Percentiles rank a stretch among this genome's conserved stretches.
These are phyloP conservation scores for Aphidius ervi DNA, from an alignment of 1,140 invertebrate species.

Conservation along the genomic window DNA sequence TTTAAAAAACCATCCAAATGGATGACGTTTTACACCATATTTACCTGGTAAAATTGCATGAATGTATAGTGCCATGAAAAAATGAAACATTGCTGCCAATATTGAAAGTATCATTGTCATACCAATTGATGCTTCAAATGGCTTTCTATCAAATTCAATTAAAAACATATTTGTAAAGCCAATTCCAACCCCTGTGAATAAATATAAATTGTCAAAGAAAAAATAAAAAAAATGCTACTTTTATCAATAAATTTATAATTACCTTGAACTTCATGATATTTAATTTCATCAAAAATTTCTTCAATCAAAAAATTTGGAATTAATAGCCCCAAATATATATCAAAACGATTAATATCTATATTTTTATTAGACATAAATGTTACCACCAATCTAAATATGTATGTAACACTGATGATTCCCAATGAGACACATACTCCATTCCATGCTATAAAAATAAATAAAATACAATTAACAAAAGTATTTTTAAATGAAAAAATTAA, in stretches of 20 bases:
- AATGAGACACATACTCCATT: slow-evolving; percentile 14
- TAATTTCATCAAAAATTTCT: slow-evolving; percentile 32
- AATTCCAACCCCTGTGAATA: slow-evolving; percentile 27
- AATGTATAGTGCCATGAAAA: slow-evolving; percentile 46
- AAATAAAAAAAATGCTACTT: no score
- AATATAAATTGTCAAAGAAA: neutral
- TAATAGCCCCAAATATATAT: slow-evolving; percentile 30
- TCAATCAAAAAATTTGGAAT: slow-evolving; percentile 31
- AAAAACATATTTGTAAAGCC: slow-evolving; percentile 34
- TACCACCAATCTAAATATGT: slow-evolving; percentile 13
- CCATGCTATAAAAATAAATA: slow-evolving; percentile 5
- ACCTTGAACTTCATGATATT: slow-evolving; percentile 26
- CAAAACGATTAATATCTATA: neutral
- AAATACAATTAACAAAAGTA: no score
- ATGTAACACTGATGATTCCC: slow-evolving; percentile 8
- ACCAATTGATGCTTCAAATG: slow-evolving; percentile 25
- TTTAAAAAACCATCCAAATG: slow-evolving; percentile 54
- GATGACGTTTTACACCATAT: slow-evolving; percentile 53
- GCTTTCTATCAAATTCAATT: slow-evolving; percentile 15
- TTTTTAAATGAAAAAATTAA: no score
- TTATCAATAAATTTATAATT: neutral
- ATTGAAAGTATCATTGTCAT: slow-evolving; percentile 35
- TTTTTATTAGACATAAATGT: slow-evolving; percentile 1
- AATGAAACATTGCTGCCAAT: slow-evolving; percentile 29
- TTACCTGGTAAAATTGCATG: slow-evolving; percentile 55